Evolutionary conservation across 2,113 vertebrate genomes (phyloP), one percentile per base, ranked within the genome.

Genomic region (Plectropomus leopardus): DNA sequence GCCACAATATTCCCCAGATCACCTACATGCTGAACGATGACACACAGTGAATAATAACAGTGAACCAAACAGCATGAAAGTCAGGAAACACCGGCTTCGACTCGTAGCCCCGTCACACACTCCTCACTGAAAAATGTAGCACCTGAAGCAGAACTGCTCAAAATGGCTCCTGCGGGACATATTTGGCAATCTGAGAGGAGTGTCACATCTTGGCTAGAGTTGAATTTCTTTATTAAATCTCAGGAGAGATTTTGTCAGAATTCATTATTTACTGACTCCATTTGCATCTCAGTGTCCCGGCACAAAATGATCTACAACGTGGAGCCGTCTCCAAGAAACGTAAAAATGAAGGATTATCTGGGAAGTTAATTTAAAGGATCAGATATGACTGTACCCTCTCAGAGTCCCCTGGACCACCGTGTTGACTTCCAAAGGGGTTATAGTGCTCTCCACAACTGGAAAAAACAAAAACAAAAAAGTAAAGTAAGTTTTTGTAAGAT

Each of bases 381-480:
- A 48, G 21, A 77, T 11, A 10, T 30, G 61, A 54, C 14, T 0
- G 54, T 94, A 98, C 97, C 96, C 97, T 91, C 8, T 97, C 93
- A 7, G 89, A 24, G 67, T 98, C 96, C 76, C 89, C 84, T 1
- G 96, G 97, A 16, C 94, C 93, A 1, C 97, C 97, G 0, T 98
- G 97, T 24, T 86, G 87, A 34, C 76, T 92, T n/a, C 95, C 92
- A 40, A 93, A 93, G 0, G 97, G 97, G 83, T 98, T 97, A 73
- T 93, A 98, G 88, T 98, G 97, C 15, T 96, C 96, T 5, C 97
- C 97, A 80, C 97, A 98, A 77, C 97, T 98, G 90, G 32, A 55
- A 68, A 58, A 53, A 15, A n/a, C 2, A 40, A n/a, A 21, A n/a
- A 28, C 23, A 15, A 5, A 26, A 7, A 48, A 17, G 16, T 13